Conservation (phyloP, 35 echinoderm and acorn worm genomes). For the Holothuria glaberrima region DNA sequence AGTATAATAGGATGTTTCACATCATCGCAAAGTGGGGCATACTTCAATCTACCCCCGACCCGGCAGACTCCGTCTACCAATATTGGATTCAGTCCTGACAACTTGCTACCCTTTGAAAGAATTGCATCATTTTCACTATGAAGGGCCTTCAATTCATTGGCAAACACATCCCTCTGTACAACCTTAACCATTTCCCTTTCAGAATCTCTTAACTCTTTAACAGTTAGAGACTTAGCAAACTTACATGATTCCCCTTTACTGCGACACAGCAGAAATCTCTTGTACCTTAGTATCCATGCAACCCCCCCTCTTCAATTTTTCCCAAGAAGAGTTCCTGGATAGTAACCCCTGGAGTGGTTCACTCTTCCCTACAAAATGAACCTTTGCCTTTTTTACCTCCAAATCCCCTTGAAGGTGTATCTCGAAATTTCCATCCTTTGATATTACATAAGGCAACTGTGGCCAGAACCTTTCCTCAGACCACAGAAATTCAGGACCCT, state of each 20-base stretch:
- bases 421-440: not conserved
- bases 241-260: not conserved
- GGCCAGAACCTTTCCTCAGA: not conserved
- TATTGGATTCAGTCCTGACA: no score
- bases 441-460: not conserved
- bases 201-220: constrained; percentile 30
- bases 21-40: constrained; percentile 36
- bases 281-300: constrained; percentile 60
- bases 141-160: not conserved
- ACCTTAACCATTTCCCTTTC: constrained; percentile 21
- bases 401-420: constrained; percentile 9
- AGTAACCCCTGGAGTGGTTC: constrained; percentile 24
- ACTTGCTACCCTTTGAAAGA: not conserved
- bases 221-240: not conserved
- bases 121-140: not conserved
- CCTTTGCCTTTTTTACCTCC: not conserved
- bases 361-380: not conserved
- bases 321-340: constrained; percentile 31
- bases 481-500: not conserved
- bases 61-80: constrained; percentile 33
- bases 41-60: constrained; percentile 62
- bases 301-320: constrained; percentile 20
- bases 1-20: constrained; percentile 63
- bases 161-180: constrained; percentile 28
- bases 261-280: not conserved